Evolutionary conservation across 2,113 vertebrate species (phyloP).

Genomic region (Gorsachius goisagi): DNA sequence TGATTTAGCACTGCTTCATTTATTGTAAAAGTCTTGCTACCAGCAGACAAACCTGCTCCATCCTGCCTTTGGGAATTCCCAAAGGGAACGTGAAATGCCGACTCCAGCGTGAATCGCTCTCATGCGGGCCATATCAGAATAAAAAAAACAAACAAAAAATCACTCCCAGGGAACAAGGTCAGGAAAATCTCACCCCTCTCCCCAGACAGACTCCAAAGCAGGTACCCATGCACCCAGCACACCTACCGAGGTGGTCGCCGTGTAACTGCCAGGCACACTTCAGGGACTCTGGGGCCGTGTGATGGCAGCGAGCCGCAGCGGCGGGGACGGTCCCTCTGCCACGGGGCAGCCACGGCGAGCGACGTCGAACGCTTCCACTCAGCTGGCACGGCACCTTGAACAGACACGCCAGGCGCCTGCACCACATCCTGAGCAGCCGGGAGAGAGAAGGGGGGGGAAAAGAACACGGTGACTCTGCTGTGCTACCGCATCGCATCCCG

Average conservation of each 20-base stretch:
- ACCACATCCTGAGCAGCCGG: slow-evolving; percentile 67
- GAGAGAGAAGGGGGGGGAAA: not conserved
- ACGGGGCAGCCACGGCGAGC: not conserved
- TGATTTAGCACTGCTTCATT: not conserved
- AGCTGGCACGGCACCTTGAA: not conserved
- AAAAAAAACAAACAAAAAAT: not conserved
- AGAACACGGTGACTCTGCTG: not conserved
- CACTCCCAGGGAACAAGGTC: not conserved
- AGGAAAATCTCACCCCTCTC: not conserved
- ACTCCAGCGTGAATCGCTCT: fast-evolving
- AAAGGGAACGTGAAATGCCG: not conserved
- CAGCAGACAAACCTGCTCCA: not conserved
- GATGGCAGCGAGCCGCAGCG: not conserved
- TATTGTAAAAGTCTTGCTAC: not conserved
- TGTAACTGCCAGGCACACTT: slow-evolving; percentile 72
- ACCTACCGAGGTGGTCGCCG: slow-evolving; percentile 75
- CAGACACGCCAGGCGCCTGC: slow-evolving; percentile 25
- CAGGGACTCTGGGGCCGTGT: slow-evolving; percentile 6
- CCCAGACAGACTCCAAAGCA: not conserved
- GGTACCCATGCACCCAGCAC: not conserved
- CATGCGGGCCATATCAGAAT: fast-evolving
- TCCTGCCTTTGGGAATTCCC: not conserved
- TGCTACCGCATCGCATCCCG: fast-evolving
- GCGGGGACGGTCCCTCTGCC: not conserved
- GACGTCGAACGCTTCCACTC: not conserved